Base-by-base conservation (phyloP, 1,140 invertebrate genomes). In the Lithobius niger region DNA sequence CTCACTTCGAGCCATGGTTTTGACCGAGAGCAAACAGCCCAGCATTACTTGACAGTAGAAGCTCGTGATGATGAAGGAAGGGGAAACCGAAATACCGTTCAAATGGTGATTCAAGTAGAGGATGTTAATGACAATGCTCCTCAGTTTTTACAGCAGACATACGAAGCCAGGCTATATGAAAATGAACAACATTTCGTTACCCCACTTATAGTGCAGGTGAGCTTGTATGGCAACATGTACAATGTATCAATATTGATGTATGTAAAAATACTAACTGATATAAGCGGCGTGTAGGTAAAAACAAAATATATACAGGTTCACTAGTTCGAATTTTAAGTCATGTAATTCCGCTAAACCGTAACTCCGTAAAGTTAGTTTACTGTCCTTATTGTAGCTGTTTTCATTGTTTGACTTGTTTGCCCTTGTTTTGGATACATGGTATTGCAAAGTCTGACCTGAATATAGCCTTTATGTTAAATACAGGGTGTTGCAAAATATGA, bases 81-180 rank as follows among this genome's bases (percentile, higher is more conserved):
- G 61, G 92, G 91, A 48, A 89, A 91, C 69, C 76, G 77, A 55
- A 92, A 93, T 63, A 86, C 88, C 0, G 87, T 82, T 1, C 89
- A 92, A 68, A 70, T 96, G 2, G 79, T 88, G 2, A 76, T 96
- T 1, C 83, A 86, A 55, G 79, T 94, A 42, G 82, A 87, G 64
- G 91, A 95, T 69, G 81, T 89, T 0, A 93, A 93, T 65, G 88
- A 92, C 66, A 90, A 92, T 65, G 74, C 82, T 1, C 88, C 88
- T 0, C 74, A 82, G 54, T 93, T 93, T 64, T 65, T 84, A 0
- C 85, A 87, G 58, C 81, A 78, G 36, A 81, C 82, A 61, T 94
- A 93, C 63, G 88, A 93, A 68, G 83, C 84, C 0, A 78, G 87
- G 42, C 64, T 95, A 0, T 64, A 84, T 51, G 90, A 95, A 68